These are phyloP conservation scores for Physeter macrocephalus DNA, from an alignment of 2,113 vertebrate genomes.

Conservation along the genomic window DNA sequence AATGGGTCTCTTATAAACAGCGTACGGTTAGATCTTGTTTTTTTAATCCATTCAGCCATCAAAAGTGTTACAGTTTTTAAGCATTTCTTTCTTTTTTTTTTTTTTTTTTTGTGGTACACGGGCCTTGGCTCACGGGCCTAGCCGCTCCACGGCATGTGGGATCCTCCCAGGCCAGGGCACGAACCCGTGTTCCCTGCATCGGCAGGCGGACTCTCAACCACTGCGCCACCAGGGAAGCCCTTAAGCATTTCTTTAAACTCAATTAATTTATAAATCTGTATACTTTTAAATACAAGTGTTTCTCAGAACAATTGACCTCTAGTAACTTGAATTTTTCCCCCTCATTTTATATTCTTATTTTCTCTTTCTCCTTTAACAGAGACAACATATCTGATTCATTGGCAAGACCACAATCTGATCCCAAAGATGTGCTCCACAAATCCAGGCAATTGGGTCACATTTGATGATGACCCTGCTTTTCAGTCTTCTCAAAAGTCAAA, in stretches of 20 bases:
- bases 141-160: no score
- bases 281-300: conserved; percentile 15
- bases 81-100: background rate
- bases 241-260: background rate
- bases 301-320: conserved; percentile 20
- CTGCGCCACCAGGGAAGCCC: no score
- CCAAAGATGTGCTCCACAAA: conserved; percentile 91
- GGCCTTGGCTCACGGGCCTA: no score
- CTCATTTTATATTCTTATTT: background rate
- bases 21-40: background rate
- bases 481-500: conserved; percentile 84
- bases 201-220: no score
- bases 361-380: conserved; percentile 66
- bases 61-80: background rate
- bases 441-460: conserved; percentile 95
- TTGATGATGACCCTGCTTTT: conserved; percentile 90
- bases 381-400: background rate
- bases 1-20: background rate
- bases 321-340: background rate
- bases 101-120: no score
- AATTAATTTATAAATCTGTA: background rate
- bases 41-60: background rate
- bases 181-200: no score
- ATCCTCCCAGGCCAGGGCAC: no score
- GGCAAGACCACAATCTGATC: conserved; percentile 31